phyloP scores from a whole-genome alignment of 2,888 invertebrate species.

The Marronus borbonicus region DNA sequence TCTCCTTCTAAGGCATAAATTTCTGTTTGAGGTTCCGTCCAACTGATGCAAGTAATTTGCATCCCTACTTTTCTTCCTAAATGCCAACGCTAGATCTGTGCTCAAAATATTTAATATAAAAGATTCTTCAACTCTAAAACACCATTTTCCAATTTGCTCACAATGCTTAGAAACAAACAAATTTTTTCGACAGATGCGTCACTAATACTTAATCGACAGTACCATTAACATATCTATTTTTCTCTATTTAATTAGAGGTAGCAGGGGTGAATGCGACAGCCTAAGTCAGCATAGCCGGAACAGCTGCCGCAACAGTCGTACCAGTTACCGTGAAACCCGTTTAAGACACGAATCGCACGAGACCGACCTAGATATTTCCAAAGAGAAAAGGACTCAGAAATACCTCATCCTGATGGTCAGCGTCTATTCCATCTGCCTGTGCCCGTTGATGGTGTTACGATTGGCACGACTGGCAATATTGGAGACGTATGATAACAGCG shows the following conservation, averaged over 20 bases:
- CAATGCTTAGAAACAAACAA: neutral
- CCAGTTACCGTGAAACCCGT: constrained; percentile 52
- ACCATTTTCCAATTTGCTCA: neutral
- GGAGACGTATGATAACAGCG: constrained; percentile 80
- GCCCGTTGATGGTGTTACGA: constrained; percentile 76
- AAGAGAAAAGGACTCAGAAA: constrained; percentile 79
- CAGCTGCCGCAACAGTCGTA: constrained; percentile 61
- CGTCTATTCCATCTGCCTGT: constrained; percentile 77
- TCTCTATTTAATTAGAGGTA: constrained; percentile 58
- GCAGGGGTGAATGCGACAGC: constrained; percentile 63
- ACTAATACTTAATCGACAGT: neutral
- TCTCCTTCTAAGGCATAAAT: no score
- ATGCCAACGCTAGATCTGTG: neutral
- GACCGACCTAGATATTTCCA: constrained; percentile 73
- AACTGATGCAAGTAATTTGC: no score
- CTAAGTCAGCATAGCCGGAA: constrained; percentile 64
- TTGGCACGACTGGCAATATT: constrained; percentile 77
- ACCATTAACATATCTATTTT: neutral
- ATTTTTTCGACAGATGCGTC: neutral
- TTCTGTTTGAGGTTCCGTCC: no score
- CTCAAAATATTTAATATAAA: neutral
- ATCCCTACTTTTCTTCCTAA: no score
- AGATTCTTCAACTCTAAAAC: neutral
- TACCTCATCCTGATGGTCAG: constrained; percentile 79
- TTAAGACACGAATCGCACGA: constrained; percentile 72